phyloP scores from a whole-genome alignment of 2,113 vertebrate species.

The Forbesichthys papilliferus region DNA sequence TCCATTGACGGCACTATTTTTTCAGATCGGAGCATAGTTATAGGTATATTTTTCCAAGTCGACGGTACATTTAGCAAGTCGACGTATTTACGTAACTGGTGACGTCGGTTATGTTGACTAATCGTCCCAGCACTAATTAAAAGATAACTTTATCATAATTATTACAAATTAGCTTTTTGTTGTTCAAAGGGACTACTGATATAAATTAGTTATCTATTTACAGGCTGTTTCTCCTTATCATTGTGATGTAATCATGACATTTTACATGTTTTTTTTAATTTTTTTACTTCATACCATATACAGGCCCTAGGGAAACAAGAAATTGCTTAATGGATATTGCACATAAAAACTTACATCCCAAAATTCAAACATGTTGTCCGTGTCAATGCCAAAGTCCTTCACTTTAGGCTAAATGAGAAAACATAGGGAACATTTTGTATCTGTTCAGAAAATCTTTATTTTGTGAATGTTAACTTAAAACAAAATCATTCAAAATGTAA shows the following conservation, averaged over 20 bases:
- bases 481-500: neutral
- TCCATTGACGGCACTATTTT: no score
- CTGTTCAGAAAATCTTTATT: neutral
- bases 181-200: no score
- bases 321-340: neutral
- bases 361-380: conserved; percentile 97
- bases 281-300: neutral
- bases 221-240: neutral
- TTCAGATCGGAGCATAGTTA: no score
- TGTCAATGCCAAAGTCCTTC: conserved; percentile 95
- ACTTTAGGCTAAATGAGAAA: conserved; percentile 85
- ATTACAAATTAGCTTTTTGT: no score
- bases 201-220: no score
- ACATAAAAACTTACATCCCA: conserved; percentile 88
- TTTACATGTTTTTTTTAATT: neutral
- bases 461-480: neutral
- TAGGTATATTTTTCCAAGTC: no score
- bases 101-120: no score
- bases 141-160: no score
- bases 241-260: neutral
- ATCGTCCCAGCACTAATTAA: no score
- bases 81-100: no score
- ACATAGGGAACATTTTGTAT: conserved; percentile 1
- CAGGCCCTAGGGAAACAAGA: neutral
- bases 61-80: no score